These are phyloP conservation scores for Callaeas wilsoni DNA, from an alignment of 2,113 vertebrate species.

Conservation along the genomic window DNA sequence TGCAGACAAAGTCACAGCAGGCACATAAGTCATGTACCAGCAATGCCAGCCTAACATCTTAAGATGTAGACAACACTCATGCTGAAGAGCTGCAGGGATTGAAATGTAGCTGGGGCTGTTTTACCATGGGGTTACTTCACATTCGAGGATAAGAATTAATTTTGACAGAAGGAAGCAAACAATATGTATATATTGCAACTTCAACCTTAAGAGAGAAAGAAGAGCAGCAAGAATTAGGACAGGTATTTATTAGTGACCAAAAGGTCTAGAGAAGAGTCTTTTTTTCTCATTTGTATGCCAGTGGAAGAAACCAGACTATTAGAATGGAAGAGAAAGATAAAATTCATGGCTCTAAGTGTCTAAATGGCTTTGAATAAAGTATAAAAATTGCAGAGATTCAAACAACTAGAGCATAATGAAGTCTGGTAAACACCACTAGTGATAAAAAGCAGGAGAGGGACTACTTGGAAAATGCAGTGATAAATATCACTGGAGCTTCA, in stretches of 20 bases:
- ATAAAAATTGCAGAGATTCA: neutral
- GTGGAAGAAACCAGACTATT: neutral
- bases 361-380: conserved; percentile 4
- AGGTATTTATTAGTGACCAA: neutral
- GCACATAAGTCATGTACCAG: neutral
- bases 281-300: neutral
- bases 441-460: conserved; percentile 35
- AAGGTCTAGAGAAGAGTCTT: neutral
- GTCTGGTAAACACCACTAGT: neutral
- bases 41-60: neutral
- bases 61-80: neutral
- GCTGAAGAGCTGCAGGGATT: neutral
- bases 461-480: neutral
- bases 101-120: neutral
- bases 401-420: neutral
- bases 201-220: neutral
- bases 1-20: neutral
- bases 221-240: neutral
- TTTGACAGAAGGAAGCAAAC: neutral
- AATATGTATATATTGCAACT: neutral
- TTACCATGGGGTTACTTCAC: neutral
- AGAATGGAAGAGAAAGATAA: neutral
- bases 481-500: neutral
- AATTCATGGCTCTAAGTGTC: neutral
- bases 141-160: neutral